Base-by-base conservation (phyloP, 2,113 vertebrate genomes). In the Onychostruthus taczanowskii region DNA sequence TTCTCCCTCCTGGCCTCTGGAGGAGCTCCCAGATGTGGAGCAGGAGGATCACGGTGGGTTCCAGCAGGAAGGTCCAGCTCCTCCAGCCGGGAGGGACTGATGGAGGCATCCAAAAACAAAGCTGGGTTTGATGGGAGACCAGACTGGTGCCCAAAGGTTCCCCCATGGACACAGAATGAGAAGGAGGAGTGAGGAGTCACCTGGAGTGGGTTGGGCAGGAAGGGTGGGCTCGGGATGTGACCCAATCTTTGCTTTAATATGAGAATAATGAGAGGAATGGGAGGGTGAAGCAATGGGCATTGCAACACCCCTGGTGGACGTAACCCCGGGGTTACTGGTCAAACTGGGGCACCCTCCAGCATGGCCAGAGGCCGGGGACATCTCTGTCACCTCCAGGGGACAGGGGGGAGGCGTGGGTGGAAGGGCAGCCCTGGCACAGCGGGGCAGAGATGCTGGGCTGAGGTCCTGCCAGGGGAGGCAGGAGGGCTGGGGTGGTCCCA, bases 221-320 rank as follows among this genome's bases (percentile, higher is more conserved):
- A 93, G 69, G 26, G 55, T 84, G 78, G 66, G 87, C 81, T 87
- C 16, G 3, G 53, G 69, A 33, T 39, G 13, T 31, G 72, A 23
- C 76, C 86, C 93, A 92, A 26, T 89, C 89, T 90, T n/a, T 11
- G 56, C 43, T 26, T 73, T 50, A 86, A 92, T 17, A 63, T 35
- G 91, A 75, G 69, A 74, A 89, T 89, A 83, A 95, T 46, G 53
- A 94, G 77, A 52, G 69, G 64, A 81, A 84, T 41, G 63, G 53
- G 72, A 92, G 80, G 83, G 52, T 94, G 94, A 58, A 66, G 91
- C 86, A 92, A 95, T 3, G 26, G 55, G 46, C n/a, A 53, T 95
- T 94, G 67, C 87, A 52, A 90, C 83, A 95, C 6, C 8, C 7
- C 0, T 8, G 55, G 37, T 64, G 89, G 91, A 80, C 16, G 17